Percentiles rank a stretch among this genome's conserved stretches.
Evolutionary conservation across 2,888 invertebrate species (phyloP).

Genomic region (Drosophila hawaiiensis): DNA sequence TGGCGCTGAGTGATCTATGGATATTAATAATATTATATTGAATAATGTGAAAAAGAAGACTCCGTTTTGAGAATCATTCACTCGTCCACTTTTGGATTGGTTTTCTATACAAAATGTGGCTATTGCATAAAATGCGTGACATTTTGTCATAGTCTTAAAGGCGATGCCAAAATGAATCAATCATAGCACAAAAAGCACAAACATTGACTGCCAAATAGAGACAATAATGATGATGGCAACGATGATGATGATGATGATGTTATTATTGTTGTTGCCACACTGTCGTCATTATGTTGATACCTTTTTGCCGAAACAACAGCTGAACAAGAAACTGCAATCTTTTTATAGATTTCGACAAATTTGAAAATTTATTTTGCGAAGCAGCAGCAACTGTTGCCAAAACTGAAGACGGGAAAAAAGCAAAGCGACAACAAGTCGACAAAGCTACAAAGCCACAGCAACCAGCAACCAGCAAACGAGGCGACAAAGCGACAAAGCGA

Average conservation of each 20-base stretch:
- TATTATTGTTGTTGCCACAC: constrained; percentile 40
- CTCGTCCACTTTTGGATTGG: not conserved
- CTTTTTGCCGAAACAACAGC: constrained; percentile 67
- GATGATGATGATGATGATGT: constrained; percentile 19
- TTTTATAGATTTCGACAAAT: constrained; percentile 81
- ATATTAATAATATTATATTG: not conserved
- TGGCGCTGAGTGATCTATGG: constrained; percentile 2
- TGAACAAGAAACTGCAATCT: constrained; percentile 76
- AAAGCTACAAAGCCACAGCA: constrained; percentile 12
- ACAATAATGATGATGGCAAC: constrained; percentile 31
- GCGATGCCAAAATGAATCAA: constrained; percentile 72
- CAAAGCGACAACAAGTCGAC: constrained; percentile 34
- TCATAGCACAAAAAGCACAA: constrained; percentile 51
- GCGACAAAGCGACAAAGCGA: constrained; percentile 10
- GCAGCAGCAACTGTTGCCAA: constrained; percentile 73
- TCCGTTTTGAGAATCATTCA: not conserved
- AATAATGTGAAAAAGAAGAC: not conserved
- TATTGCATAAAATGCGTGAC: constrained; percentile 63
- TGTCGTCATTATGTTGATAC: constrained; percentile 75
- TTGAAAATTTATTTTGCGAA: constrained; percentile 73
- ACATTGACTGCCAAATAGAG: constrained; percentile 64
- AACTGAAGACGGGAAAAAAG: constrained; percentile 45
- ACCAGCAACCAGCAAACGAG: not conserved
- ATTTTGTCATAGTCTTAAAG: constrained; percentile 44
- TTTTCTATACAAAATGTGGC: not conserved